Conservation (phyloP, 2,113 vertebrate species). For the Ellobius talpinus region DNA sequence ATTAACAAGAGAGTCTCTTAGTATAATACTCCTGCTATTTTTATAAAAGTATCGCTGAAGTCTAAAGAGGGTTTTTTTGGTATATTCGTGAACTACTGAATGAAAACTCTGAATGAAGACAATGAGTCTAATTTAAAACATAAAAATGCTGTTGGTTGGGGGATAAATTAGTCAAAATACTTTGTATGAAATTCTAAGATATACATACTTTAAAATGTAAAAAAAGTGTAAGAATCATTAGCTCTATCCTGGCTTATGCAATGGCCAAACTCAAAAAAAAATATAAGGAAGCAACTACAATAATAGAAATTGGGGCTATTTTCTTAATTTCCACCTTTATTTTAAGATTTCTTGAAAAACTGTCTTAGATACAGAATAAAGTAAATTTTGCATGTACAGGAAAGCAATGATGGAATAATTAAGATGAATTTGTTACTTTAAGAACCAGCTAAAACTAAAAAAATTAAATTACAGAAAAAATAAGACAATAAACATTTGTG, state of each 20-base stretch:
- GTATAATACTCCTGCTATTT: neutral
- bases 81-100: neutral
- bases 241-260: fast-evolving
- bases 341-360: neutral
- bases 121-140: neutral
- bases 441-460: neutral
- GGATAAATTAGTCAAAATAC: neutral
- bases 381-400: neutral
- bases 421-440: neutral
- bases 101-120: neutral
- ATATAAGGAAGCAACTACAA: neutral
- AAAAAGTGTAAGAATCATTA: neutral
- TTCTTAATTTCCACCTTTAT: neutral
- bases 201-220: neutral
- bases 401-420: neutral
- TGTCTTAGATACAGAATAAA: neutral
- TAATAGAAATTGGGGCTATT: neutral
- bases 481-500: neutral
- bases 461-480: neutral
- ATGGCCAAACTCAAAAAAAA: neutral
- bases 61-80: neutral
- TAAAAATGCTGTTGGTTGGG: neutral
- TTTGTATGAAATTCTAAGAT: neutral
- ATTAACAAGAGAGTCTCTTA: neutral
- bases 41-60: neutral